Evolutionary conservation across 2,113 vertebrate species (phyloP), one percentile per base, ranked within the genome.

Genomic region (Aspiorhynchus laticeps): DNA sequence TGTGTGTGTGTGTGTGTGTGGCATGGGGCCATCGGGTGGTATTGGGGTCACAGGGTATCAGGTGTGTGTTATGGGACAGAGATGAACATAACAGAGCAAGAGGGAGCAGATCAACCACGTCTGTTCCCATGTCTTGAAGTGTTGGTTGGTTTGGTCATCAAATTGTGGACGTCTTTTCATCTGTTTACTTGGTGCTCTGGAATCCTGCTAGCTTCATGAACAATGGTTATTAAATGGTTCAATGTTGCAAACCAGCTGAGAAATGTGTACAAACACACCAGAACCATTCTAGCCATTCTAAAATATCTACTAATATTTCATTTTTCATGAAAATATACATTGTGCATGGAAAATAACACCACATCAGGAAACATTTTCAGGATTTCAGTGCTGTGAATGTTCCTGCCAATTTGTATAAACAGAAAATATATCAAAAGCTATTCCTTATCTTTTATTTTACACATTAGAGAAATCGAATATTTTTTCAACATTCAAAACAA

Each of bases 1-100:
- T 31, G 14, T 28, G 14, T 43, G 6, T 43, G 80, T 82, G 61
- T 48, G 80, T 83, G 81, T 17, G 9, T 21, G 10, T 36, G 8
- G 11, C 33, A 11, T 38, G 33, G 33, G 69, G 21, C 21, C 56
- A 59, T 38, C 19, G 69, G 4, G 65, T 71, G 82, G 67, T 84
- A 84, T 73, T 84, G 82, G 82, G 67, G 82, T 84, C 21, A 56
- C 82, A 59, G 82, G 82, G 82, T 84, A 84, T 84, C 82, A 84
- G 67, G 67, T 74, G 82, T 84, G 82, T 84, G 82, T 74, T 84
- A 24, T 74, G 46, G 53, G 77, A 33, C 31, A 41, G 33, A 80
- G 6, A 80, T n/a, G 36, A 14, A 61, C 53, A 59, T 80, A 24
- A 41, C 78, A 61, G 78, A 12, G 15, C 21, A 61, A 24, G 77